Conservation (phyloP, 2,113 vertebrate species). For the Sylvietta virens region DNA sequence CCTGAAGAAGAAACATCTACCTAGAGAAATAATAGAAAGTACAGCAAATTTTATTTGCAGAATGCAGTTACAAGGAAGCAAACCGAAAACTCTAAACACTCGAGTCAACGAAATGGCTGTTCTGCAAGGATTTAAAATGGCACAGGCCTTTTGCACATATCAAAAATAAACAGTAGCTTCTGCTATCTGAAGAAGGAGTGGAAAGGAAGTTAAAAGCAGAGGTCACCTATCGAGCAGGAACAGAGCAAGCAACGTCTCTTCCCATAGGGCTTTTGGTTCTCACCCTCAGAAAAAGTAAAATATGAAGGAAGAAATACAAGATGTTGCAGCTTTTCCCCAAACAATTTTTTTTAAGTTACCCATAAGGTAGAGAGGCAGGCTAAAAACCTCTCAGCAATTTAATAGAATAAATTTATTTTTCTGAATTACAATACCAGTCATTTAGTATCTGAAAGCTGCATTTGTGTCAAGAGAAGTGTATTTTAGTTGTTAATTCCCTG, state of each 20-base stretch:
- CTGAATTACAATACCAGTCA: not conserved
- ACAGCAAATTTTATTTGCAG: not conserved
- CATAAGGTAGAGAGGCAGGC: not conserved
- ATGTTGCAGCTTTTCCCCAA: not conserved
- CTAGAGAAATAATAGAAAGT: not conserved
- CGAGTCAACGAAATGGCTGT: conserved; percentile 8
- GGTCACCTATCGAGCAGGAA: not conserved
- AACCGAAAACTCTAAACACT: not conserved
- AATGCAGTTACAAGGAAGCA: not conserved
- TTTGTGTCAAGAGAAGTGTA: not conserved
- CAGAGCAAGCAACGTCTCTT: not conserved
- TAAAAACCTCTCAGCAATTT: not conserved
- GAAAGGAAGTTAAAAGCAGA: conserved; percentile 34
- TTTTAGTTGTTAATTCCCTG: conserved; percentile 17
- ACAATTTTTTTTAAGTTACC: not conserved
- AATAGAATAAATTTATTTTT: not conserved
- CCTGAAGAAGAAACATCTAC: not conserved
- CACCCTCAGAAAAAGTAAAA: not conserved
- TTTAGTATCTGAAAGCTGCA: not conserved
- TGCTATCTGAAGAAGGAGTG: not conserved
- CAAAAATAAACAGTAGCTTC: conserved; percentile 17
- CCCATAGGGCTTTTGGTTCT: not conserved
- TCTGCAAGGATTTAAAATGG: conserved; percentile 48
- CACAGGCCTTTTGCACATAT: not conserved
- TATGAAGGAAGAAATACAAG: not conserved